A percentile compares a stretch with the other conserved stretches of the same genome.
Evolutionary conservation across 2,797 vertebrate genomes (phyloP).

Genomic region (Somateria mollissima): DNA sequence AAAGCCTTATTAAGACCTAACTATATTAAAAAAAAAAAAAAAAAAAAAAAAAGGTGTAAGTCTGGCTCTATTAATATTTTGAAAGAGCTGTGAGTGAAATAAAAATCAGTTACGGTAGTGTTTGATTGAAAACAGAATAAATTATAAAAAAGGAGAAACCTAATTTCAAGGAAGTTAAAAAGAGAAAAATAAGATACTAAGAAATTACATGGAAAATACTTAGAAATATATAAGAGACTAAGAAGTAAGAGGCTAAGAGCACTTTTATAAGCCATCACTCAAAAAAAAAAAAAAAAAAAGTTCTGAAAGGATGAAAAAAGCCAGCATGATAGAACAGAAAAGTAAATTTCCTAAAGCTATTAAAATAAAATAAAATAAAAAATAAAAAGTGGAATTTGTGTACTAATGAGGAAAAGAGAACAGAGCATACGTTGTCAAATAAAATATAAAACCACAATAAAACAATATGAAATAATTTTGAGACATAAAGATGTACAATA

Average conservation of each 20-base stretch:
- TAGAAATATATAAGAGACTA: not conserved
- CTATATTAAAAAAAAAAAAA: not conserved
- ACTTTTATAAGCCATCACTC: not conserved
- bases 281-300: not conserved
- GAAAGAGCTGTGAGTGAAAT: not conserved
- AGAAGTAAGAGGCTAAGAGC: not conserved
- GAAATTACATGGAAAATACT: not conserved
- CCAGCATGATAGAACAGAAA: constrained; percentile 1
- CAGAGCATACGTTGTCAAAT: not conserved
- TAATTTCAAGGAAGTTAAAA: not conserved
- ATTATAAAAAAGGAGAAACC: not conserved
- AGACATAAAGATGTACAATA: constrained; percentile 14
- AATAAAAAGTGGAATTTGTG: not conserved
- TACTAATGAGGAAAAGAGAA: not conserved
- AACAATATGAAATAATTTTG: not conserved
- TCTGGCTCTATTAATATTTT: not conserved
- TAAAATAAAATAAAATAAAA: not conserved
- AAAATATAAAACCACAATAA: constrained; percentile 27
- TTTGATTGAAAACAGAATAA: constrained; percentile 10
- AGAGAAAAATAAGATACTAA: not conserved
- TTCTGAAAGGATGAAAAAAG: not conserved
- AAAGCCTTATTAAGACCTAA: not conserved
- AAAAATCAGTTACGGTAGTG: not conserved
- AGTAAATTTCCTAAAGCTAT: not conserved
- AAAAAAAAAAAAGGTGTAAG: not conserved